phyloP scores from a whole-genome alignment of 2,888 invertebrate genomes.

The Hedychridium roseum region DNA sequence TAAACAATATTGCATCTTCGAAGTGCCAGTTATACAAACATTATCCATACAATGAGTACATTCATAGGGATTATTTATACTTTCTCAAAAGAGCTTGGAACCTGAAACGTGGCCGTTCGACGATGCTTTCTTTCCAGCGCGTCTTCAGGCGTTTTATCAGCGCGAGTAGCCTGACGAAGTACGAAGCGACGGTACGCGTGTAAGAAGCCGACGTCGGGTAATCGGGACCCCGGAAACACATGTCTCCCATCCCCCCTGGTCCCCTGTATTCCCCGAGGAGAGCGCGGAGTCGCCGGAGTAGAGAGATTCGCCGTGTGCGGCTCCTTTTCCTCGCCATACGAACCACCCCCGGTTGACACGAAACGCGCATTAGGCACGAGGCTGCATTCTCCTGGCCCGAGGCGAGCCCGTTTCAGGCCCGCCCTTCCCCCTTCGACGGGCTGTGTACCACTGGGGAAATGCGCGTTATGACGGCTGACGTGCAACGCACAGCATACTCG shows the following conservation, averaged over 20 bases:
- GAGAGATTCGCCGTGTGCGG: conserved; percentile 27
- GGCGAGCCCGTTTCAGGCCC: conserved; percentile 27
- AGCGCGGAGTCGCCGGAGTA: conserved; percentile 24
- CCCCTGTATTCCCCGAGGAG: conserved; percentile 10
- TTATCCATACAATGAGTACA: too few species aligned
- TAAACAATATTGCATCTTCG: too few species aligned
- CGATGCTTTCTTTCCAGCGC: too few species aligned
- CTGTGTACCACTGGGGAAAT: conserved; percentile 15
- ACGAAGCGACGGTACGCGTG: conserved; percentile 46
- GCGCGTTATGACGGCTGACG: conserved; percentile 33
- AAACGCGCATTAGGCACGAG: conserved; percentile 61
- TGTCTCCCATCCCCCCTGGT: conserved; percentile 41
- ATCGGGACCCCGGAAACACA: conserved; percentile 56
- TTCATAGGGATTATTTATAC: too few species aligned
- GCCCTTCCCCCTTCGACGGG: conserved; percentile 3
- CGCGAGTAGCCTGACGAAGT: conserved; percentile 38
- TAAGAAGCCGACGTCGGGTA: conserved; percentile 52
- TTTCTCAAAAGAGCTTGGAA: too few species aligned
- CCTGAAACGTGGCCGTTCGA: too few species aligned
- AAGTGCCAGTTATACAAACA: too few species aligned
- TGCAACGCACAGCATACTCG: conserved; percentile 4
- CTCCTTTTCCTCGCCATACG: conserved; percentile 41
- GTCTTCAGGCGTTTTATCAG: conserved; percentile 40
- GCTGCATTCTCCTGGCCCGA: conserved; percentile 51
- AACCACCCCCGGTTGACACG: conserved; percentile 55